These are phyloP conservation scores for human (Homo sapiens) DNA, from an alignment of 2,113 vertebrate species.

Conservation along the genomic window GRCh38 chr18:65398001-65398500, in stretches of 20 bases:
- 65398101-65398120: not conserved
- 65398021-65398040: not conserved
- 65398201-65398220: slow-evolving; percentile 7
- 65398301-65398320: not conserved
- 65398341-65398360: not conserved
- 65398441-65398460: not conserved
- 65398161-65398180: not conserved
- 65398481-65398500: not conserved
- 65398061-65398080: slow-evolving; percentile 4
- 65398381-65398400: not conserved
- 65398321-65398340: slow-evolving; percentile 26
- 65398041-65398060: slow-evolving; percentile 16
- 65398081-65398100: not conserved
- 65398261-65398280: slow-evolving; percentile 15
- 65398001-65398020: not conserved
- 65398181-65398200: not conserved
- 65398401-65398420: not conserved
- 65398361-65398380: not conserved
- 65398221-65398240: slow-evolving; percentile 17
- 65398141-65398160: slow-evolving; percentile 20
- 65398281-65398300: not conserved
- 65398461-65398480: not conserved
- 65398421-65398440: slow-evolving; percentile 30
- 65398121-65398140: not conserved
- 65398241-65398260: slow-evolving; percentile 18